phyloP scores from a whole-genome alignment of 2,797 vertebrate species.

The Pelodytes ibericus region DNA sequence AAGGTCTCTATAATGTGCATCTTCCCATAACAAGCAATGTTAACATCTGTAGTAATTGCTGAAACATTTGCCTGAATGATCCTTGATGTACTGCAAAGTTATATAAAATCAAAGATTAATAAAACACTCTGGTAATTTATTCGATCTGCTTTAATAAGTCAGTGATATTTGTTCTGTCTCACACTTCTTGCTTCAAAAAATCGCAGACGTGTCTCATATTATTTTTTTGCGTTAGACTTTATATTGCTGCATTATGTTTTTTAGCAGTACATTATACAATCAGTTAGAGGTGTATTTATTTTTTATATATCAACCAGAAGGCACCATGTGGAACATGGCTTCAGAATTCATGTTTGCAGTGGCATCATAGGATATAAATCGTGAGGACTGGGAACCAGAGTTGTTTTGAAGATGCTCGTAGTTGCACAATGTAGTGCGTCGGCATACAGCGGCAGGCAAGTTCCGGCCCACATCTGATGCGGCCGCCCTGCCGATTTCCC shows the following conservation, averaged over 20 bases:
- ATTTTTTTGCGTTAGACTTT: background rate
- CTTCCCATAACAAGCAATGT: background rate
- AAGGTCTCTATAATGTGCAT: background rate
- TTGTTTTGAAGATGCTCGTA: too few species aligned
- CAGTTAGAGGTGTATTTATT: too few species aligned
- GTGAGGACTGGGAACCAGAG: too few species aligned
- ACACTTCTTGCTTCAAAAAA: background rate
- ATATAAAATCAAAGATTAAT: constrained; percentile 17
- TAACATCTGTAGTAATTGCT: constrained; percentile 15
- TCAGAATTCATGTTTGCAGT: too few species aligned
- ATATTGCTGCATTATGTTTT: background rate
- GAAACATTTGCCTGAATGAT: constrained; percentile 12
- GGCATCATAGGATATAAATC: too few species aligned
- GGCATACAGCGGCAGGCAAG: too few species aligned
- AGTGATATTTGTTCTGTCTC: background rate
- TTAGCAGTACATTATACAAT: background rate
- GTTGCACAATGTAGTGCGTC: too few species aligned
- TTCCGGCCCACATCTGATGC: too few species aligned
- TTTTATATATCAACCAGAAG: too few species aligned
- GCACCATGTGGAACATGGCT: too few species aligned
- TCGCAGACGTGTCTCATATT: background rate
- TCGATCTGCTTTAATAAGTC: background rate
- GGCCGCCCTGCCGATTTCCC: too few species aligned
- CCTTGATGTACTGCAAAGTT: constrained; percentile 19
- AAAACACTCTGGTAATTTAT: constrained; percentile 22